Conservation (phyloP, 2,888 invertebrate species). For the Sarcophaga caerulescens region DNA sequence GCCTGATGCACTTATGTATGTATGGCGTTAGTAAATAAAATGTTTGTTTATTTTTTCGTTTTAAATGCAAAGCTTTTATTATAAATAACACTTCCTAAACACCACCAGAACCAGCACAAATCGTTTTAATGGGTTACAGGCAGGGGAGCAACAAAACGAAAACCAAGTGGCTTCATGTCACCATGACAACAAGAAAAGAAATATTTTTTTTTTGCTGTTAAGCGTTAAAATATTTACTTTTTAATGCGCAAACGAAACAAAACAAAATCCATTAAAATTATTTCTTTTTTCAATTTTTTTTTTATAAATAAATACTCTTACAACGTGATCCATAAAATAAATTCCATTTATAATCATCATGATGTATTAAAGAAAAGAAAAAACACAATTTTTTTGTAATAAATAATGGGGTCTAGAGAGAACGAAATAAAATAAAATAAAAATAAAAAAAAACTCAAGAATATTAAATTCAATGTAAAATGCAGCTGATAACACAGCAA, state of each 20-base stretch:
- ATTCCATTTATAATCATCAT: slow-evolving; percentile 13
- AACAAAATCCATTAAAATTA: slow-evolving; percentile 23
- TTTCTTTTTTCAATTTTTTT: not conserved
- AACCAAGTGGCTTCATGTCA: not conserved
- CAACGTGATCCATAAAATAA: slow-evolving; percentile 6
- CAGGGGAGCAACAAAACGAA: too few relatives aligned
- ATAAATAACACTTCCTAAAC: too few relatives aligned
- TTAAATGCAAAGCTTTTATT: too few relatives aligned
- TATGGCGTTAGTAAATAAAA: slow-evolving; percentile 11
- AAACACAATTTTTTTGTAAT: not conserved
- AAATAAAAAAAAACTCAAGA: slow-evolving; percentile 24
- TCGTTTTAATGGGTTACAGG: too few relatives aligned
- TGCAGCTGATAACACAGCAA: slow-evolving; percentile 52
- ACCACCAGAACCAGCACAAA: too few relatives aligned
- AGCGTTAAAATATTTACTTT: not conserved
- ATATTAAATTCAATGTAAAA: slow-evolving; percentile 44
- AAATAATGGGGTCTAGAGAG: not conserved
- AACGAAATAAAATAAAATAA: not conserved
- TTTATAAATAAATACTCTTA: not conserved
- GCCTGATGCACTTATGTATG: slow-evolving; percentile 7
- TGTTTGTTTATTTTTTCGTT: not conserved
- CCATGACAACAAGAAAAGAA: slow-evolving; percentile 7
- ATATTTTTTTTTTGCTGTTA: not conserved
- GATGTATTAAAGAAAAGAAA: not conserved
- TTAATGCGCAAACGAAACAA: slow-evolving; percentile 23